Evolutionary conservation across 1,140 invertebrate species (phyloP).

Genomic region (Panonychus citri): DNA sequence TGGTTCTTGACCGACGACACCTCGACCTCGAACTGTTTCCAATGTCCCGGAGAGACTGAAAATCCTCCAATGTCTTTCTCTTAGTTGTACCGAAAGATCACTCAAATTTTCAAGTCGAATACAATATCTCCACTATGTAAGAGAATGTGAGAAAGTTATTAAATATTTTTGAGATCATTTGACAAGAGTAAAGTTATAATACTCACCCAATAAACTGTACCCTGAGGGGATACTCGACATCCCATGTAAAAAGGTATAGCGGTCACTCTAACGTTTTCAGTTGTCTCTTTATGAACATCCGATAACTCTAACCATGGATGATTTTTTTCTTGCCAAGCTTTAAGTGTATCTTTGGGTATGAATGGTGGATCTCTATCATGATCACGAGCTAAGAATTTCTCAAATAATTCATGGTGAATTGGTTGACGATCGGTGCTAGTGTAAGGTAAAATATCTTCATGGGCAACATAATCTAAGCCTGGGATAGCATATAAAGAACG

Average conservation of each 20-base stretch:
- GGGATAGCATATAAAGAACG: conserved; percentile 70
- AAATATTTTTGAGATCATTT: conserved; percentile 1
- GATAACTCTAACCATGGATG: conserved; percentile 87
- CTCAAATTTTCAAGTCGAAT: conserved; percentile 85
- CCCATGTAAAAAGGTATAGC: conserved; percentile 97
- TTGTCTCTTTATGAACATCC: conserved; percentile 93
- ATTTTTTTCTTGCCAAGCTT: conserved; percentile 90
- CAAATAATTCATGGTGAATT: conserved; percentile 78
- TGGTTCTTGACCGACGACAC: conserved; percentile 85
- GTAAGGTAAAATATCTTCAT: conserved; percentile 48
- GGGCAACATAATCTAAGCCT: conserved; percentile 72
- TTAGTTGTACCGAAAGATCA: conserved; percentile 59
- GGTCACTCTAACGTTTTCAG: conserved; percentile 77
- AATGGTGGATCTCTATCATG: conserved; percentile 65
- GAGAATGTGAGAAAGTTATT: conserved; percentile 9
- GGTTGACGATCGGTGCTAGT: conserved; percentile 23
- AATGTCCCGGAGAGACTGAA: conserved; percentile 80
- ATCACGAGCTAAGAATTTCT: conserved; percentile 68
- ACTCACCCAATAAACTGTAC: conserved; percentile 70
- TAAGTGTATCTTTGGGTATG: conserved; percentile 53
- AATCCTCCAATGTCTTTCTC: conserved; percentile 88
- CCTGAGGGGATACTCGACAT: conserved; percentile 57
- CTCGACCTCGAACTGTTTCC: conserved; percentile 75
- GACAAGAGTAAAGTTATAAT: neutral
- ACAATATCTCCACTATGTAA: conserved; percentile 73